phyloP scores from a whole-genome alignment of 2,888 invertebrate species.

The Acrobasis consociella region DNA sequence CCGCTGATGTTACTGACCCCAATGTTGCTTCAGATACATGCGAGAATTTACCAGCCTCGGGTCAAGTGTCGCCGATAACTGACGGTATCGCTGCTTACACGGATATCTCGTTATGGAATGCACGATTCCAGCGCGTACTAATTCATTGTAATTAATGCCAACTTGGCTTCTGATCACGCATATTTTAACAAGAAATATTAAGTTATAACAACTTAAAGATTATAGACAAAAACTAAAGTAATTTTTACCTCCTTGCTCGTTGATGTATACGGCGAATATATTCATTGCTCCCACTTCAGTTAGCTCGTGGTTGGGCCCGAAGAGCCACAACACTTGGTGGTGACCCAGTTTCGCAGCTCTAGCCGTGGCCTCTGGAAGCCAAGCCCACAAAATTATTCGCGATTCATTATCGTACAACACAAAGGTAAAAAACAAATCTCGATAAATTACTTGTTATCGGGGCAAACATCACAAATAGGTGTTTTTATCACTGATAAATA shows the following conservation, averaged over 20 bases:
- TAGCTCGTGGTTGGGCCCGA: constrained; percentile 94
- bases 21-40: constrained; percentile 69
- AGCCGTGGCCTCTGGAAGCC: constrained; percentile 86
- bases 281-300: constrained; percentile 99
- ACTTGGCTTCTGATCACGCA: not conserved
- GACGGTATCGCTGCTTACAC: constrained; percentile 54
- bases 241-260: constrained; percentile 92
- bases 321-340: constrained; percentile 98
- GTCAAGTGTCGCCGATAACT: constrained; percentile 67
- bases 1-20: constrained; percentile 65
- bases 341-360: constrained; percentile 89
- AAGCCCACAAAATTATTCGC: constrained; percentile 17
- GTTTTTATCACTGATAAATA: constrained; percentile 10
- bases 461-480: not conserved
- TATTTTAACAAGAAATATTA: not conserved
- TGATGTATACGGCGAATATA: constrained; percentile 93
- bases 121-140: constrained; percentile 33
- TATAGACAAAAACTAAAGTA: not conserved
- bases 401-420: constrained; percentile 4
- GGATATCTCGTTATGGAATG: constrained; percentile 50
- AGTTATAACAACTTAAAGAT: not conserved
- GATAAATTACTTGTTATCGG: constrained; percentile 6
- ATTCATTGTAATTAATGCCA: constrained; percentile 20
- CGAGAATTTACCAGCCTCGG: constrained; percentile 72
- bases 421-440: constrained; percentile 8